Conservation (phyloP, 64 coral and sea anemone genomes). For the Montipora cactus region DNA sequence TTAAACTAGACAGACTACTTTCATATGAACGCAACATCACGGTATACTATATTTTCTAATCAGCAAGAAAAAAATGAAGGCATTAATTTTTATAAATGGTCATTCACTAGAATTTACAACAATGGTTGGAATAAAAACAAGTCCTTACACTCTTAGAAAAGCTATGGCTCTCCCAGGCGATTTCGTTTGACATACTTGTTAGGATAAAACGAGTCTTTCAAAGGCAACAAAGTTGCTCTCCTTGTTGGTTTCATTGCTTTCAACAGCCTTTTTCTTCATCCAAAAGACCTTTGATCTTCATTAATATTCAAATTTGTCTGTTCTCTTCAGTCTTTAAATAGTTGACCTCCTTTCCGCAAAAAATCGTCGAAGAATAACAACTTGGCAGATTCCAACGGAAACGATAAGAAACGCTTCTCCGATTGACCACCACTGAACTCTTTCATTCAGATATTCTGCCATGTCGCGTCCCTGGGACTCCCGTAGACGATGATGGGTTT, state of each 20-base stretch:
- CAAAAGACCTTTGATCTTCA: background rate
- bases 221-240: background rate
- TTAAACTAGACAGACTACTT: no score
- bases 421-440: conserved; percentile 97
- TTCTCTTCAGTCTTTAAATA: conserved; percentile 63
- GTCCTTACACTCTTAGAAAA: background rate
- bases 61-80: background rate
- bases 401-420: conserved; percentile 91
- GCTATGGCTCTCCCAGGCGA: background rate
- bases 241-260: background rate
- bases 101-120: conserved; percentile 8
- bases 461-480: conserved; percentile 91
- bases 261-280: background rate
- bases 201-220: conserved; percentile 10
- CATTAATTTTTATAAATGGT: background rate
- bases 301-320: background rate
- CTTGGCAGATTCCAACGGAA: conserved; percentile 91
- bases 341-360: conserved; percentile 98
- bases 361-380: conserved; percentile 95
- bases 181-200: background rate
- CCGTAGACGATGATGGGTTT: conserved; percentile 91
- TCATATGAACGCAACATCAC: no score
- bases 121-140: conserved; percentile 4
- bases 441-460: conserved; percentile 96
- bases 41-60: background rate